Conservation (phyloP, 1,140 invertebrate species). For the Thaumetopoea pityocampa region DNA sequence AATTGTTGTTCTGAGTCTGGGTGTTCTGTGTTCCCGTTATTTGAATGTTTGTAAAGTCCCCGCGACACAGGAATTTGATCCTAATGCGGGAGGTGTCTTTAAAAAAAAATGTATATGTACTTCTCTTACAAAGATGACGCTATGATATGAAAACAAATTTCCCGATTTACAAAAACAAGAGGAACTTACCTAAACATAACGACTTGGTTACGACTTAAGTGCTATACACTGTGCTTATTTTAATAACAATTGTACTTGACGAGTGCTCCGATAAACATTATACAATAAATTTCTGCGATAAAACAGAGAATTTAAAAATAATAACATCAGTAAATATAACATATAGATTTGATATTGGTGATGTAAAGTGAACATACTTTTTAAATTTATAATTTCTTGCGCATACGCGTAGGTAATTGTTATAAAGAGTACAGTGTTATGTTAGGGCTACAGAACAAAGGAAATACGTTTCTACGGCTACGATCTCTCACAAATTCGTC, state of each 20-base stretch:
- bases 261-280: slow-evolving; percentile 5
- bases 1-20: no score
- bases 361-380: slow-evolving; percentile 2
- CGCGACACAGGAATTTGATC: no score
- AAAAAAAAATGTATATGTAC: background rate
- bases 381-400: slow-evolving; percentile 11
- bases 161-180: slow-evolving; percentile 24
- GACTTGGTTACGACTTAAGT: slow-evolving; percentile 20
- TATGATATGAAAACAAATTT: slow-evolving; percentile 28
- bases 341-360: slow-evolving; percentile 8
- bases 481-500: slow-evolving; percentile 60
- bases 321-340: no score
- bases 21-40: no score
- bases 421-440: slow-evolving; percentile 32
- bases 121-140: slow-evolving; percentile 15
- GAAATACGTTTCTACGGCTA: slow-evolving; percentile 39
- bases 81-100: no score
- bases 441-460: slow-evolving; percentile 59
- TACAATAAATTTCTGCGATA: no score
- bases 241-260: slow-evolving; percentile 8
- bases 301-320: no score
- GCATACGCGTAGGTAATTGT: slow-evolving; percentile 44
- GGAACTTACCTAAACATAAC: slow-evolving; percentile 6
- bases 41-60: no score
- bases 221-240: slow-evolving; percentile 7